Percentiles rank a stretch among this genome's conserved stretches.
phyloP scores from a whole-genome alignment of 1,140 invertebrate species.

The Maniola jurtina region DNA sequence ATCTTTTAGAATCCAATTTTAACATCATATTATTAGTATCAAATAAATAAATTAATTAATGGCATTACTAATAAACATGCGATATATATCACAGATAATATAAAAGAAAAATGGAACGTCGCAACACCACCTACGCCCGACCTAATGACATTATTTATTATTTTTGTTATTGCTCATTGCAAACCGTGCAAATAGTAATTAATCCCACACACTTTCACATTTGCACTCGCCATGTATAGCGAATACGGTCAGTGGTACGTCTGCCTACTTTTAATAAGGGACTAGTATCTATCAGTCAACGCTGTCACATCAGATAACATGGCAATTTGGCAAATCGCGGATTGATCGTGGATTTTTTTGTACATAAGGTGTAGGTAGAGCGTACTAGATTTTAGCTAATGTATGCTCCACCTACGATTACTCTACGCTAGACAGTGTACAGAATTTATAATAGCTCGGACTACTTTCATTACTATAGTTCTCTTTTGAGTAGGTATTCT shows the following conservation, averaged over 20 bases:
- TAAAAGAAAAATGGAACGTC: slow-evolving; percentile 29
- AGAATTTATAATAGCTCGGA: too few relatives aligned
- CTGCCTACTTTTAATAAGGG: slow-evolving; percentile 50
- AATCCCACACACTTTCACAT: slow-evolving; percentile 70
- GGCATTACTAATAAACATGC: slow-evolving; percentile 34
- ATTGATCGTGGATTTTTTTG: neutral
- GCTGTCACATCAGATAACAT: neutral
- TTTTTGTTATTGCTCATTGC: slow-evolving; percentile 62
- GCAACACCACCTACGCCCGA: slow-evolving; percentile 45
- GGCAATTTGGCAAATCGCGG: neutral
- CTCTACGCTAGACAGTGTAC: neutral
- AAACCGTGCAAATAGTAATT: slow-evolving; percentile 61
- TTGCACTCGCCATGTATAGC: slow-evolving; percentile 31
- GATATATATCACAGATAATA: slow-evolving; percentile 35
- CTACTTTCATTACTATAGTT: too few relatives aligned
- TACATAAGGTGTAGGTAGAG: neutral
- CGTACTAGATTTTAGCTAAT: neutral
- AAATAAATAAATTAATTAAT: neutral
- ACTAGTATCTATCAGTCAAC: slow-evolving; percentile 12
- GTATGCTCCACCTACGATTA: neutral
- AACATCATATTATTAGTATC: neutral
- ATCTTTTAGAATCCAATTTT: neutral
- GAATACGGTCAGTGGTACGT: slow-evolving; percentile 51
- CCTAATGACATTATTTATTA: slow-evolving; percentile 70
- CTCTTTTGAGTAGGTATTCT: too few relatives aligned